Base-by-base conservation (phyloP, 1,140 invertebrate genomes). In the Drosophila prosaltans region DNA sequence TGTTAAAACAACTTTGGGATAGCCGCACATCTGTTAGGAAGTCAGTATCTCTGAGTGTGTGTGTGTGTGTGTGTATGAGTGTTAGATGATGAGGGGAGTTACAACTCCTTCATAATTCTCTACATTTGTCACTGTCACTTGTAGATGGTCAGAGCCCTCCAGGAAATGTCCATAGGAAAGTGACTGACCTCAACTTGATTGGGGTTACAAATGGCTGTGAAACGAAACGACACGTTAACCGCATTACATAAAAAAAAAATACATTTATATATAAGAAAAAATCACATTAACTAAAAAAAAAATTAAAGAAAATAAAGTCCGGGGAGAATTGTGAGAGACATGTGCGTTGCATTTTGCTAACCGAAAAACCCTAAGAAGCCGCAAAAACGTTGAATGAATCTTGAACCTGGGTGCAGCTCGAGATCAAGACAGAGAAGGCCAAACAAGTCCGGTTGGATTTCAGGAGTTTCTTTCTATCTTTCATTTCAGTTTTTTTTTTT, bases 131-230 rank as follows among this genome's bases (percentile, higher is more conserved):
- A 63, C 30, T 63, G 60, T 63, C 60, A 63, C 36, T 36, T 10
- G 4, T 9, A 41, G 60, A n/a, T 63, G 39, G 40, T 21, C 43
- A 32, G 28, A 43, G 60, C 39, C 43, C 39, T 51, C 40, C 40
- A 63, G 60, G 60, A 63, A 63, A 21, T 63, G 60, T 10, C 36
- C 43, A 63, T 63, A 63, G 43, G 60, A 63, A 63, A 63, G 60
- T 63, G 60, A 63, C 30, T 63, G 60, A 63, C 60, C 60, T 63
- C 60, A 26, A 63, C 40, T 63, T 63, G 60, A 63, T 63, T 63
- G 60, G 60, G 60, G 60, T 63, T 63, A 63, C 60, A 59, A 59
- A 59, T 59, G 57, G 57, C 57, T 59, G 57, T 59, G 57, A 59
- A 59, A 51, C 48, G 16, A 11, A 51, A 51, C 48, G 48, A 51